Evolutionary conservation across 2,888 invertebrate species (phyloP).

Genomic region (Beris morrisii): DNA sequence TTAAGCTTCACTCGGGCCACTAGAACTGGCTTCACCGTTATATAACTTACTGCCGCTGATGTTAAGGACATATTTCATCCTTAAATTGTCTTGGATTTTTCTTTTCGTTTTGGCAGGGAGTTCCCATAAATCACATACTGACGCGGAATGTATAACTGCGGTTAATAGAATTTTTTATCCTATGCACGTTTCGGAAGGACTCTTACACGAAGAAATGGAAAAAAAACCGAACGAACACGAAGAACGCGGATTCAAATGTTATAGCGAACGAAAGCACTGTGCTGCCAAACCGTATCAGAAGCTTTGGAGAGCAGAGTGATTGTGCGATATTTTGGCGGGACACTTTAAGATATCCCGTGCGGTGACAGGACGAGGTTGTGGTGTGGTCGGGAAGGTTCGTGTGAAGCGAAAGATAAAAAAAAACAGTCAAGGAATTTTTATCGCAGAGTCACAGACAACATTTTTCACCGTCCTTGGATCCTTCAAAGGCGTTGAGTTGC

Average conservation of each 20-base stretch:
- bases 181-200: constrained; percentile 1
- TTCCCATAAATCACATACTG: constrained; percentile 26
- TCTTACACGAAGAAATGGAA: neutral
- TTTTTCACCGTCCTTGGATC: too few species aligned
- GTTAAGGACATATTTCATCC: constrained; percentile 23
- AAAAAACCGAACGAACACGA: too few species aligned
- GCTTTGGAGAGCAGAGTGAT: neutral
- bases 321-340: constrained; percentile 8
- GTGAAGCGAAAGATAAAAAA: too few species aligned
- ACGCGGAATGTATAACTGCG: constrained; percentile 5
- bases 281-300: too few species aligned
- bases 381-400: too few species aligned
- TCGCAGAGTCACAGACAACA: too few species aligned
- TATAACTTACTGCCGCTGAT: constrained; percentile 14
- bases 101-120: constrained; percentile 13
- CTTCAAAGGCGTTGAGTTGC: too few species aligned
- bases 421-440: too few species aligned
- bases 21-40: constrained; percentile 8
- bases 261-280: too few species aligned
- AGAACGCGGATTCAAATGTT: too few species aligned
- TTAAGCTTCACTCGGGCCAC: too few species aligned
- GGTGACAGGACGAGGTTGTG: too few species aligned
- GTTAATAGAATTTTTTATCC: constrained; percentile 19
- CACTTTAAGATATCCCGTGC: neutral
- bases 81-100: constrained; percentile 20